Conservation (phyloP, 1,140 invertebrate species). For the Drosophila sproati region DNA sequence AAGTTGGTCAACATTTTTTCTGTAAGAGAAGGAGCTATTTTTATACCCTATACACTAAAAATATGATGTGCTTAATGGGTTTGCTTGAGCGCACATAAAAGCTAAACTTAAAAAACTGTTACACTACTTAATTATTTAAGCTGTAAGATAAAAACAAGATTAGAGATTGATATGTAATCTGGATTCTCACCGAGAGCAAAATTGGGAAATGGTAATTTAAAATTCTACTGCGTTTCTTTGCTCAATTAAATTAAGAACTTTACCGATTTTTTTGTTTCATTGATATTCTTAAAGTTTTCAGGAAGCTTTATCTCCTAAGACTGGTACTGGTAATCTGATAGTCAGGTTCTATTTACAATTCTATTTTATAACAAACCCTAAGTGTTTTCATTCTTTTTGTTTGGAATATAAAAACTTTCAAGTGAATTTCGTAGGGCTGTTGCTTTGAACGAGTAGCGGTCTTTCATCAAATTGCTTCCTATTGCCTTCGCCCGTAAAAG, state of each 20-base stretch:
- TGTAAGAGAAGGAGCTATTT: background rate
- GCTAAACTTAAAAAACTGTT: too few species aligned
- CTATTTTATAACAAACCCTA: constrained; percentile 14
- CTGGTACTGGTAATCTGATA: background rate
- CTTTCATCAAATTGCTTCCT: constrained; percentile 63
- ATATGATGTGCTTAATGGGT: too few species aligned
- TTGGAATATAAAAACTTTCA: constrained; percentile 52
- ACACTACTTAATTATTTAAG: too few species aligned
- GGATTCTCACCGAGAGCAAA: too few species aligned
- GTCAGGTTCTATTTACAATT: constrained; percentile 29
- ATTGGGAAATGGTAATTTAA: too few species aligned
- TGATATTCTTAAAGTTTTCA: background rate
- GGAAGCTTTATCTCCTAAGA: background rate
- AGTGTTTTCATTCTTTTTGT: constrained; percentile 25
- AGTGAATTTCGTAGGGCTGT: constrained; percentile 49
- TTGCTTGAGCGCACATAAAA: background rate
- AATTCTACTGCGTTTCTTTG: too few species aligned
- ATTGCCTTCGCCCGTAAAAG: constrained; percentile 40
- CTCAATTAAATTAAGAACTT: too few species aligned
- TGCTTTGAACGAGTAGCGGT: constrained; percentile 33
- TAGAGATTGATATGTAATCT: too few species aligned
- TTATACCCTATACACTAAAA: background rate
- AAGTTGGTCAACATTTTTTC: constrained; percentile 3
- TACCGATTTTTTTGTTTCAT: background rate
- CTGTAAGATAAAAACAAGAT: too few species aligned